A percentile compares a stretch with the other conserved stretches of the same genome.
phyloP scores from a whole-genome alignment of 2,888 invertebrate species.

The Bombylius discolor region DNA sequence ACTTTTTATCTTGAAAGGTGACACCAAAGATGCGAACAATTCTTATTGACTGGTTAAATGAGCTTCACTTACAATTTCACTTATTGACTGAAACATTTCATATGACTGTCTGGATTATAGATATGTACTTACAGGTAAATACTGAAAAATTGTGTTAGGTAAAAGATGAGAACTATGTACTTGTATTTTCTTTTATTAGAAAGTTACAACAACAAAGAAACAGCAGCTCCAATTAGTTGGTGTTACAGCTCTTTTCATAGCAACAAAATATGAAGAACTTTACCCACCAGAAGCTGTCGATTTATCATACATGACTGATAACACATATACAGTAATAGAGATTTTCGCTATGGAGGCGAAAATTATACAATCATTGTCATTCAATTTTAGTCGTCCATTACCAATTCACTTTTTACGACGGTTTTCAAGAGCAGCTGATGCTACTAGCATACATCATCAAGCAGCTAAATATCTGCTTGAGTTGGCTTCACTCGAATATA shows the following conservation, averaged over 20 bases:
- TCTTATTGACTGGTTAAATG: slow-evolving; percentile 87
- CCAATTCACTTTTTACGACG: slow-evolving; percentile 82
- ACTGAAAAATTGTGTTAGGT: not conserved
- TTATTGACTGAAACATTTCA: slow-evolving; percentile 81
- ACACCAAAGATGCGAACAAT: slow-evolving; percentile 79
- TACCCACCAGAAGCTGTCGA: slow-evolving; percentile 76
- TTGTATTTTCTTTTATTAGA: slow-evolving; percentile 36
- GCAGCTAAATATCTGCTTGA: not conserved
- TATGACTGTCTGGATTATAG: slow-evolving; percentile 74
- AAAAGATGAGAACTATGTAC: not conserved
- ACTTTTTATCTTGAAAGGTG: slow-evolving; percentile 37
- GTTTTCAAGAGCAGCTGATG: slow-evolving; percentile 35
- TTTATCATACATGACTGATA: slow-evolving; percentile 83
- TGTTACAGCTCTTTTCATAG: slow-evolving; percentile 76
- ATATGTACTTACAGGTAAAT: slow-evolving; percentile 58
- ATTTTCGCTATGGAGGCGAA: slow-evolving; percentile 71
- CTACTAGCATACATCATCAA: not conserved
- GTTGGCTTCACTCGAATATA: not conserved
- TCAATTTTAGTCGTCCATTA: slow-evolving; percentile 71
- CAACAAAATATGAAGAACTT: slow-evolving; percentile 92
- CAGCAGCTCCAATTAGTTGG: slow-evolving; percentile 77
- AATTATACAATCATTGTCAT: slow-evolving; percentile 63
- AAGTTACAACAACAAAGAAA: slow-evolving; percentile 46
- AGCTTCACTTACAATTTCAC: slow-evolving; percentile 78
- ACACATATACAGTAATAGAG: slow-evolving; percentile 65